These are phyloP conservation scores for Monochamus saltuarius DNA, from an alignment of 1,140 invertebrate species.

Conservation along the genomic window DNA sequence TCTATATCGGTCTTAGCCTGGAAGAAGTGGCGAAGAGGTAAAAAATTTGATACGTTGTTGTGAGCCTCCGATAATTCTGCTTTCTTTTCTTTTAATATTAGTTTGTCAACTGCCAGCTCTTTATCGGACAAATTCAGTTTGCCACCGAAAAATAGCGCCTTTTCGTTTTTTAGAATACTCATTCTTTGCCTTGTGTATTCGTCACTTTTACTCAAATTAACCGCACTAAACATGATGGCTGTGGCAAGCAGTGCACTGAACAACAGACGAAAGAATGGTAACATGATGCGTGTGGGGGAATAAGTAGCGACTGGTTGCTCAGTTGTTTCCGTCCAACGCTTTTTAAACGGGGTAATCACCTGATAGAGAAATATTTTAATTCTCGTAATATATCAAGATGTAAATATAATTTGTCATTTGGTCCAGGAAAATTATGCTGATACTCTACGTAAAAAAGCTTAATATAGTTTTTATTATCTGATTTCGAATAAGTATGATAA, in stretches of 20 bases:
- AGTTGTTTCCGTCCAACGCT: too few species aligned
- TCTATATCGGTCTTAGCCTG: slow-evolving; percentile 44
- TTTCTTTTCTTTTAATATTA: slow-evolving; percentile 65
- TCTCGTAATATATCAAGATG: too few species aligned
- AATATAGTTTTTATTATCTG: too few species aligned
- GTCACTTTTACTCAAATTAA: slow-evolving; percentile 18
- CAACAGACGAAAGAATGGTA: too few species aligned
- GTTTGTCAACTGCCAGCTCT: slow-evolving; percentile 63
- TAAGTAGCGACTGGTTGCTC: too few species aligned
- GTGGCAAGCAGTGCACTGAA: not conserved
- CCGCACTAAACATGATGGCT: not conserved
- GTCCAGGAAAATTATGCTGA: too few species aligned
- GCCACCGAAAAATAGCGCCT: slow-evolving; percentile 53
- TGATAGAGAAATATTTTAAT: too few species aligned
- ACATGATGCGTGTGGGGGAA: too few species aligned
- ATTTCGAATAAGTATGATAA: too few species aligned
- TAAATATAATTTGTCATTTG: too few species aligned
- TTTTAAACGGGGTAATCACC: too few species aligned
- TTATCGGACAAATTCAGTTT: slow-evolving; percentile 55
- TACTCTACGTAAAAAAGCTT: too few species aligned
- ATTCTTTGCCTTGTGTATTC: slow-evolving; percentile 18
- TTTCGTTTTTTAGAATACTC: slow-evolving; percentile 46
- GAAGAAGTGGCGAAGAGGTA: slow-evolving; percentile 35
- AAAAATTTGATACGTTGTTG: slow-evolving; percentile 29
- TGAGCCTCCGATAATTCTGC: slow-evolving; percentile 53